A percentile compares a stretch with the other conserved stretches of the same genome.
These are phyloP conservation scores for Atta colombica DNA, from an alignment of 1,140 invertebrate species.

Conservation along the genomic window DNA sequence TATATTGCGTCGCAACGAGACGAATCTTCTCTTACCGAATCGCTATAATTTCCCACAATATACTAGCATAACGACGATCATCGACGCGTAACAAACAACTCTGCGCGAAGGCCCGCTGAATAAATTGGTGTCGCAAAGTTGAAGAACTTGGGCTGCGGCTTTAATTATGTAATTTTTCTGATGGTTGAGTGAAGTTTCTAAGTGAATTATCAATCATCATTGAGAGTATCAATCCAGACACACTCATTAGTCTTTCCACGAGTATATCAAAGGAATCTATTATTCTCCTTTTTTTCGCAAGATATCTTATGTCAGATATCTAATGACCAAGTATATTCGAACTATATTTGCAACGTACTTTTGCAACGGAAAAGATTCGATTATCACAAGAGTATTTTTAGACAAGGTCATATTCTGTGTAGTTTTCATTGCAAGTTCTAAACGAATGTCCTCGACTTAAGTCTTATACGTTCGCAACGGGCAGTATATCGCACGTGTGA, in stretches of 20 bases:
- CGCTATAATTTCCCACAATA: constrained; percentile 23
- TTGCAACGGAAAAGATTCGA: background rate
- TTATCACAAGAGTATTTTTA: background rate
- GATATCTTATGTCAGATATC: too few relatives aligned
- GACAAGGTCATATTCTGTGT: background rate
- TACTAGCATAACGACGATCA: constrained; percentile 23
- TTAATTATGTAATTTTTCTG: constrained; percentile 9
- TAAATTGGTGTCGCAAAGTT: constrained; percentile 15
- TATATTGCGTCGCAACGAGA: background rate
- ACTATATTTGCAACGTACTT: background rate
- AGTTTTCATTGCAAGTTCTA: background rate
- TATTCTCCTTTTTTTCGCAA: background rate
- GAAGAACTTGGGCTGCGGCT: background rate
- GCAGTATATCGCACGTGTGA: background rate
- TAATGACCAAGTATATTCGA: background rate
- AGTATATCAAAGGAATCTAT: background rate
- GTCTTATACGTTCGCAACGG: background rate
- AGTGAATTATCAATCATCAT: background rate
- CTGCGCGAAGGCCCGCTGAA: constrained; percentile 6
- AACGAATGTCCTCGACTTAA: background rate
- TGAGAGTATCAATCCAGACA: background rate
- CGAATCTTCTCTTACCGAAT: constrained; percentile 12
- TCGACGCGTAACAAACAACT: constrained; percentile 20
- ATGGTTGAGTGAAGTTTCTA: background rate
- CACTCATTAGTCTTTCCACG: background rate